Base-by-base conservation (phyloP, 2,888 invertebrate species). In the Epistrophe eligans region DNA sequence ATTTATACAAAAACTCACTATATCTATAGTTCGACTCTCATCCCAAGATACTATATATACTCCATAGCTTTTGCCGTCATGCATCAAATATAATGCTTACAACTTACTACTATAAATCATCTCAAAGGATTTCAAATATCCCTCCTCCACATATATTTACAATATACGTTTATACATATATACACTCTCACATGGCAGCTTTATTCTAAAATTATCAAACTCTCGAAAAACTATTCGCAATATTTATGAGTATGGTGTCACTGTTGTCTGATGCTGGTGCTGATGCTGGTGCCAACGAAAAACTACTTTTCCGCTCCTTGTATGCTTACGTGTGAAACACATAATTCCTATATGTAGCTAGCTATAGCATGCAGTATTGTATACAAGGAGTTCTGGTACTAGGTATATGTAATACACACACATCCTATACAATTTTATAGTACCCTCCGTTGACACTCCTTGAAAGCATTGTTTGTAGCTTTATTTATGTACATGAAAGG, bases 201-300 rank as follows among this genome's bases (percentile, higher is more conserved):
- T 57, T 73, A 67, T 79, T 73, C 66, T 58, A 73, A 73, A 73
- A 79, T 73, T 79, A 57, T 74, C 80, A 80, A 74, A 74, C 74
- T 70, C 74, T 67, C 67, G 35, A 80, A 74, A 74, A 80, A 80
- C 74, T 80, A 60, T 66, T 70, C 67, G 80, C 32, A 80, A 80
- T 74, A 80, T 74, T 60, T 74, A 74, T 80, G 74, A 80, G 58
- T 80, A 60, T 38, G 67, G 67, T 80, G 52, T 73, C 45, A 79
- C 38, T 73, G 57, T 58, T 79, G 66, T 79, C 72, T 67, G 66
- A 19, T 52, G 43, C n/a, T 45, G 67, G 11, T 50, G 50, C 48
- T 67, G 62, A 62, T 62, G 67, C 43, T 66, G 67, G 43, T 74
- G 52, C 58, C 67, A 67, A 80, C 74, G 35, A 80, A 80, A 80